Base-by-base conservation (phyloP, 2,113 vertebrate genomes). In the Connochaetes taurinus region DNA sequence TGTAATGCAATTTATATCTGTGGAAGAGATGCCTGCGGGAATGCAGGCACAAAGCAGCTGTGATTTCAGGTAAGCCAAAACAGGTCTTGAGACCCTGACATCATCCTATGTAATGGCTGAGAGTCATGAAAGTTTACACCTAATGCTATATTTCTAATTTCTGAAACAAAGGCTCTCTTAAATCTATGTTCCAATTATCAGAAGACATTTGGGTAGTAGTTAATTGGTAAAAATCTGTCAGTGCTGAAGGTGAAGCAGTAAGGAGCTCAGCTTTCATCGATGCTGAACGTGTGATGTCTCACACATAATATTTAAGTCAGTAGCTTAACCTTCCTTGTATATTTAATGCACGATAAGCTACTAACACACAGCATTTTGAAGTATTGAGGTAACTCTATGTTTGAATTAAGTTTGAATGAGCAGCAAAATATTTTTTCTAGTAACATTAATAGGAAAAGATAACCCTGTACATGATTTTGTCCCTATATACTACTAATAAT, bases 141-240 rank as follows among this genome's bases (percentile, higher is more conserved):
- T 90, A 82, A 96, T 55, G 27, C 64, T 67, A 1, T 60, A 62
- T 92, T 84, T 93, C 50, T 93, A 82, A 85, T 96, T 96, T 91
- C 58, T 94, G 94, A 97, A 95, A 97, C 91, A 95, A 94, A 98
- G 90, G 43, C 93, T 97, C 81, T 92, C 58, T 96, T 95, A 67
- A 82, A 62, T 95, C 90, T 85, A 1, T 87, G 89, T 97, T 92
- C 74, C 60, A 95, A 90, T 97, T 95, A 94, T 97, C 87, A 95
- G 95, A 92, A 95, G 96, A 97, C 95, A 97, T 97, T 98, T 96
- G 91, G 93, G 50, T 96, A 83, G 71, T 92, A 94, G 96, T 91
- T 98, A 97, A 97, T 97, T 98, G 97, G 93, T 97, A 97, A 97
- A 97, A 98, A 97, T 97, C 98, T 98, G 98, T 97, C 98, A 97